Base-by-base conservation (phyloP, 1,140 invertebrate genomes). In the Drosophila gunungcola region DNA sequence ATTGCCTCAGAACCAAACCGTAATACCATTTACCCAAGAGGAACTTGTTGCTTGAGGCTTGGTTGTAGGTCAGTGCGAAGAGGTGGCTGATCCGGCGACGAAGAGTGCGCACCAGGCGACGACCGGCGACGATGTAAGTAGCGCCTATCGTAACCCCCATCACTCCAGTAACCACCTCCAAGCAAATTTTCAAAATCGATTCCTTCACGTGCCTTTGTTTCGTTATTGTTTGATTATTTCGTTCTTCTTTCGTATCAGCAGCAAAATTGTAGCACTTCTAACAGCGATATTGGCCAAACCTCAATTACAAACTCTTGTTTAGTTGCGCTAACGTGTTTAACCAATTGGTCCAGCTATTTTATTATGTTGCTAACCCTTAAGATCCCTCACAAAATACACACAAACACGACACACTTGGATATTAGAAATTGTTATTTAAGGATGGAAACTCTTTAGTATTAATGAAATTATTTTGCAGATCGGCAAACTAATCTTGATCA, bases 101-200 rank as follows among this genome's bases (percentile, higher is more conserved):
- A 84, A 83, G 49, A 78, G 77, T 72, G 80, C 88, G 80, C 85
- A 89, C 77, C 84, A 84, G 80, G 67, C 83, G 72, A 73, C 84
- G 73, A 64, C 84, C 69, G 84, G 58, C 77, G 84, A 89, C 85
- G 84, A 90, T 78, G 84, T 89, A 89, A 89, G 84, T 90, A 89
- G 53, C 83, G 84, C 67, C 63, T 42, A 67, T 76, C 73, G 70
- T 63, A 82, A 72, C 42, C 64, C 69, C 81, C 29, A 67, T 53
- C 53, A 73, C 53, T 58, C 64, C 57, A 77, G 73, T 69, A 69
- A 70, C 45, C 54, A 65, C 67, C 62, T 68, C n/a, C 62, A 73
- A 68, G 42, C 32, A 53, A 68, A 61, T 73, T 51, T 45, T 34
- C 42, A 58, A 63, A 78, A 67, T 39, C 16, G 52, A 49, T 46